Evolutionary conservation across 2,113 vertebrate genomes (phyloP).

Genomic region (Tachuris rubrigastra): DNA sequence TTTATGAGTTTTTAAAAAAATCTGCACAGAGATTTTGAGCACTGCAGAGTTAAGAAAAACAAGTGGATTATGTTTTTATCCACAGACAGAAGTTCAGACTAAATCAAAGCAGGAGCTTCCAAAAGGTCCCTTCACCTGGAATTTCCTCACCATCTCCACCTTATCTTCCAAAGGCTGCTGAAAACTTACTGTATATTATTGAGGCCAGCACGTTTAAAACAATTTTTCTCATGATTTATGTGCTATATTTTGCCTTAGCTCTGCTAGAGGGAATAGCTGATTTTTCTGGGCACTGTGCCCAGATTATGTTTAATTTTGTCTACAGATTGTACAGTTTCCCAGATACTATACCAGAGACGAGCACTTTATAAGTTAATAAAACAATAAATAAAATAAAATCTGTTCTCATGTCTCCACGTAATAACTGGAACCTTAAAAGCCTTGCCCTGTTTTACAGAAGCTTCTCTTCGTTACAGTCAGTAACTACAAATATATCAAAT

Average conservation of each 20-base stretch:
- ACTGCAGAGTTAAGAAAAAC: neutral
- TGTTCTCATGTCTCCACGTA: constrained; percentile 27
- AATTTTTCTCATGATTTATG: constrained; percentile 36
- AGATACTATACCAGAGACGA: constrained; percentile 54
- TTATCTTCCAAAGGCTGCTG: neutral
- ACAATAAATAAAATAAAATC: constrained; percentile 60
- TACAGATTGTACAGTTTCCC: constrained; percentile 47
- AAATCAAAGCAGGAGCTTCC: neutral
- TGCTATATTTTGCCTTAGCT: constrained; percentile 37
- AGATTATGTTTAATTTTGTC: constrained; percentile 62
- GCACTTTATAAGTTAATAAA: constrained; percentile 63
- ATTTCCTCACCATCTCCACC: neutral
- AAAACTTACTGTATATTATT: neutral
- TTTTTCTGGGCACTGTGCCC: constrained; percentile 57
- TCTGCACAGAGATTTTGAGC: neutral
- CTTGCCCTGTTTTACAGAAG: neutral
- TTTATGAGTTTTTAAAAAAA: neutral
- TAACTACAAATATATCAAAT: constrained; percentile 18
- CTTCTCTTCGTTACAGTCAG: constrained; percentile 1
- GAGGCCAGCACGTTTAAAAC: neutral
- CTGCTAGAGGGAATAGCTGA: constrained; percentile 8
- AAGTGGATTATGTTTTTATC: neutral
- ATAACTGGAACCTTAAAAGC: constrained; percentile 33
- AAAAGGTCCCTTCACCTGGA: neutral
- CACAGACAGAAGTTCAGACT: neutral